Conservation (phyloP, 1,140 invertebrate species). For the Pomacea maculata region DNA sequence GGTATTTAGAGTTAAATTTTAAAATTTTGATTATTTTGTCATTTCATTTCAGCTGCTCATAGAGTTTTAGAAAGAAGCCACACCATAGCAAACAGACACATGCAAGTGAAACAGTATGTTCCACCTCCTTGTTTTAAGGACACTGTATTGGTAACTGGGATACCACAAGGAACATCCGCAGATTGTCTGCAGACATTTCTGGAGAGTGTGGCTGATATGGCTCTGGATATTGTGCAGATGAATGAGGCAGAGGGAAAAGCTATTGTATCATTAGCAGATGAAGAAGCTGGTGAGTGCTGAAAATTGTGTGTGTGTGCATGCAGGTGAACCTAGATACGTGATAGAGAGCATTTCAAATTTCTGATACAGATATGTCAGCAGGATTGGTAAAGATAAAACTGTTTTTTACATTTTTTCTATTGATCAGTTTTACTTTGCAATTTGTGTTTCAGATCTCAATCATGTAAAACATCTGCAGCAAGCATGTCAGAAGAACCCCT, state of each 20-base stretch:
- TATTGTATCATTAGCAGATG: background rate
- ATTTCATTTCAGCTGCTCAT: slow-evolving; percentile 12
- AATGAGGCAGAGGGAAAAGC: background rate
- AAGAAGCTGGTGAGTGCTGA: background rate
- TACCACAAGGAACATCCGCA: background rate
- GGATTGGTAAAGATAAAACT: too few species aligned
- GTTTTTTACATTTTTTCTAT: too few species aligned
- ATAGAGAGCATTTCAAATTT: too few species aligned
- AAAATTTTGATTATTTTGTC: too few species aligned
- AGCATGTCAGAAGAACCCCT: background rate
- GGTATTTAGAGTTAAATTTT: too few species aligned
- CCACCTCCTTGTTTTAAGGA: background rate
- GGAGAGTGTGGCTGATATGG: background rate
- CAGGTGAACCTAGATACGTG: too few species aligned
- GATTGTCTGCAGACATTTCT: slow-evolving; percentile 13
- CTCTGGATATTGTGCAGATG: background rate
- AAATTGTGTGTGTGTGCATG: background rate
- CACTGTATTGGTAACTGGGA: background rate
- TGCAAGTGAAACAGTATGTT: background rate
- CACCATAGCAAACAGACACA: background rate
- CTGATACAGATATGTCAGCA: too few species aligned
- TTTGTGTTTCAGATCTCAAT: background rate
- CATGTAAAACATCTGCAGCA: background rate
- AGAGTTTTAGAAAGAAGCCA: slow-evolving; percentile 7
- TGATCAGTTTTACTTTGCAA: too few species aligned